Conservation (phyloP, 2,888 invertebrate genomes). For the Ischnura elegans region DNA sequence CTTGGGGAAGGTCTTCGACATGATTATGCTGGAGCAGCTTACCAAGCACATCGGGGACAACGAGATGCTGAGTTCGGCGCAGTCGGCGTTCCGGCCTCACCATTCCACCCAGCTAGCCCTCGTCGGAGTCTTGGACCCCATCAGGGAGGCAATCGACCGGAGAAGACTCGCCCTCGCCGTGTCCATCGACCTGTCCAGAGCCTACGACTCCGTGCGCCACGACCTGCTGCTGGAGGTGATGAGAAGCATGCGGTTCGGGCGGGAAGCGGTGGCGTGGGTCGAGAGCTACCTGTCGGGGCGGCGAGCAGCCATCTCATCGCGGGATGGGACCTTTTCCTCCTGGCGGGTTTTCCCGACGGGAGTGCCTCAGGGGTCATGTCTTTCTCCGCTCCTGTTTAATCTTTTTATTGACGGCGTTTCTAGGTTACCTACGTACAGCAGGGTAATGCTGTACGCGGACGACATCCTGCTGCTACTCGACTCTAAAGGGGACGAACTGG, state of each 20-base stretch:
- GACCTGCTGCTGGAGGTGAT: not conserved
- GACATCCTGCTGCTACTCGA: no score
- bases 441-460: no score
- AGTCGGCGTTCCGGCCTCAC: not conserved
- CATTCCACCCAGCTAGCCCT: not conserved
- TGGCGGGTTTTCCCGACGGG: no score
- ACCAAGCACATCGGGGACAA: not conserved
- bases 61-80: not conserved
- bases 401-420: no score
- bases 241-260: not conserved
- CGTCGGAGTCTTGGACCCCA: not conserved
- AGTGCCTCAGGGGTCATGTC: no score
- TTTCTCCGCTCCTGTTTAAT: no score
- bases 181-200: not conserved
- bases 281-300: not conserved
- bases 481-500: no score
- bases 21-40: not conserved
- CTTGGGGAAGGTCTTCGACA: not conserved
- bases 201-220: not conserved
- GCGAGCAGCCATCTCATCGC: not conserved
- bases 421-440: no score
- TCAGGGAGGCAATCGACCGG: not conserved
- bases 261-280: not conserved
- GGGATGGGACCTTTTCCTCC: not conserved
- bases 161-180: not conserved